phyloP scores from a whole-genome alignment of 2,888 invertebrate species.

The Cylindroiulus punctatus region DNA sequence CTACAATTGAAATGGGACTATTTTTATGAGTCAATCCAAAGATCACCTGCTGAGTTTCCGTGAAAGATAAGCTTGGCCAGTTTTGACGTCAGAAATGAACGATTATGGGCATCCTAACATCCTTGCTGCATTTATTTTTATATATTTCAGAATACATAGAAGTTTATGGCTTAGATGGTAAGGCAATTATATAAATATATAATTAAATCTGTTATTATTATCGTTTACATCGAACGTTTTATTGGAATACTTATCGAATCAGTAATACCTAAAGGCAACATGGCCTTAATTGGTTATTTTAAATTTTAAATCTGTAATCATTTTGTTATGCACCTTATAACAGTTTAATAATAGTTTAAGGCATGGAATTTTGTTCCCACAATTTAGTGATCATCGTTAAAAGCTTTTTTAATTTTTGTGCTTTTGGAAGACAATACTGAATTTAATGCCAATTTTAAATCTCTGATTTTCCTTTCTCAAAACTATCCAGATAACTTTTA shows the following conservation, averaged over 20 bases:
- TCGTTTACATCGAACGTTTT: not conserved
- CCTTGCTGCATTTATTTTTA: not conserved
- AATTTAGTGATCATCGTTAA: too few relatives aligned
- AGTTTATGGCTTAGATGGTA: not conserved
- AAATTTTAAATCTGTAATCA: too few relatives aligned
- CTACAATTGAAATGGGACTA: conserved; percentile 26
- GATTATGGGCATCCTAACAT: not conserved
- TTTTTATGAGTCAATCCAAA: conserved; percentile 20
- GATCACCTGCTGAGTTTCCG: not conserved
- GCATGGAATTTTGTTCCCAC: too few relatives aligned
- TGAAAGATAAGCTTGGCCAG: not conserved
- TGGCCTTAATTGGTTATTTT: not conserved
- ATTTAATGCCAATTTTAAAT: too few relatives aligned
- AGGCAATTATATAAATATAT: not conserved
- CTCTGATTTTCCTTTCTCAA: too few relatives aligned
- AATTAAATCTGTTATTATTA: not conserved
- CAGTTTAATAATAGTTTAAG: too few relatives aligned
- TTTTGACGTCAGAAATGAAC: not conserved
- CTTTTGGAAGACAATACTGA: too few relatives aligned
- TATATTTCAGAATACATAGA: not conserved
- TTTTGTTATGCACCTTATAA: too few relatives aligned
- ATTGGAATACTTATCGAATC: not conserved
- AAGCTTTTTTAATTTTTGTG: too few relatives aligned
- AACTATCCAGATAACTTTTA: not conserved
- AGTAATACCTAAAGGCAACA: not conserved